These are phyloP conservation scores for Germaria angustata DNA, from an alignment of 2,888 invertebrate genomes.

Conservation along the genomic window DNA sequence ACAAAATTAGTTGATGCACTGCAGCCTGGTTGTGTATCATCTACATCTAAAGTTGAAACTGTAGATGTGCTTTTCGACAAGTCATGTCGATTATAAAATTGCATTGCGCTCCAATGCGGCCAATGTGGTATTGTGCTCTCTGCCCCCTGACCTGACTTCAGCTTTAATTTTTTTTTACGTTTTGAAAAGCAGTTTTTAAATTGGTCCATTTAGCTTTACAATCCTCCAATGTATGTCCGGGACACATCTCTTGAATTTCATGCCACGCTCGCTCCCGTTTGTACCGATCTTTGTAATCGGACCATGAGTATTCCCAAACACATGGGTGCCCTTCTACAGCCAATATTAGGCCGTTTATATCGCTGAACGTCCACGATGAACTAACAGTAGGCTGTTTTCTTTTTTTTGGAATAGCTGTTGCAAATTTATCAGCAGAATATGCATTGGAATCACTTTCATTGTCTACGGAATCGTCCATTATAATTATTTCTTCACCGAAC, in stretches of 20 bases:
- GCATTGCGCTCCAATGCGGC: no score
- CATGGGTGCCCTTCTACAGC: constrained; percentile 23
- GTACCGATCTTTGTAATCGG: neutral
- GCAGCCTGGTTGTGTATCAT: neutral
- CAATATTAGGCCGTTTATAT: neutral
- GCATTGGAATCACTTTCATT: no score
- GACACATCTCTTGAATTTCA: neutral
- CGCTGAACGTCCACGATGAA: neutral
- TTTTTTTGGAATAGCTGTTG: neutral
- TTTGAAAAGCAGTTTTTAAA: no score
- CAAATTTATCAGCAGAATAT: no score
- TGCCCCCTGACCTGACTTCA: no score
- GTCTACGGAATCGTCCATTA: no score
- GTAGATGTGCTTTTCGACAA: neutral
- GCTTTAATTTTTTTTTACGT: neutral
- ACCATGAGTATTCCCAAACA: constrained; percentile 18
- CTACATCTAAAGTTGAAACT: neutral
- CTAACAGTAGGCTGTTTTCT: neutral
- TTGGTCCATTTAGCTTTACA: neutral
- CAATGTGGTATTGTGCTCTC: no score
- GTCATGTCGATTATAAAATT: no score
- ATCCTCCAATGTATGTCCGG: neutral
- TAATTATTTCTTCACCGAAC: no score
- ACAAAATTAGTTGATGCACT: neutral
- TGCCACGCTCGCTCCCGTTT: neutral